A percentile compares a stretch with the other conserved stretches of the same genome.
Evolutionary conservation across 92 coral and sea anemone genomes (phyloP).

Genomic region (Phenganax subtilis): DNA sequence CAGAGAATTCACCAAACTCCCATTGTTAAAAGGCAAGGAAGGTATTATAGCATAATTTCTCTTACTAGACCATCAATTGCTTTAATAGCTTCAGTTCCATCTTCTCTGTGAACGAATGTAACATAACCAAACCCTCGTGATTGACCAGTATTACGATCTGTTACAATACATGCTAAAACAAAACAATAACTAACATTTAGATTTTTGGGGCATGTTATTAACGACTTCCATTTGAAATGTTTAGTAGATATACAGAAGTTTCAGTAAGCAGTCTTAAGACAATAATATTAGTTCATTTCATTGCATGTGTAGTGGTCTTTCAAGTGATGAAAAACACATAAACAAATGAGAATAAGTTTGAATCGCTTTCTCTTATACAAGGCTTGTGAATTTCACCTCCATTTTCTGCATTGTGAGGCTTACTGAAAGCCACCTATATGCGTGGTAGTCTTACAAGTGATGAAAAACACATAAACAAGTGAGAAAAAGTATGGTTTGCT

Average conservation of each 20-base stretch:
- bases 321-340: no score
- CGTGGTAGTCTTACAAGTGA: no score
- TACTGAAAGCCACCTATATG: no score
- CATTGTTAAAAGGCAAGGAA: background rate
- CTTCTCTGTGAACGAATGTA: constrained; percentile 10
- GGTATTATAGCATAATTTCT: background rate
- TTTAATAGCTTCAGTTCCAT: constrained; percentile 32
- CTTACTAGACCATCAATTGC: constrained; percentile 36
- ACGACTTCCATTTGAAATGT: background rate
- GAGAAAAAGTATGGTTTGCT: no score
- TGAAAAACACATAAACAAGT: no score
- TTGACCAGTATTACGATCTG: background rate
- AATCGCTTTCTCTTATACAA: no score
- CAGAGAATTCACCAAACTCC: background rate
- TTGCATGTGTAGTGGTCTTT: no score
- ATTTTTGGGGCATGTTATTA: no score
- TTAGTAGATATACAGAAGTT: background rate
- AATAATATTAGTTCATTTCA: background rate
- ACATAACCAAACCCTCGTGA: constrained; percentile 38
- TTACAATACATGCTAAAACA: constrained; percentile 28
- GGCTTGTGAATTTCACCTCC: no score
- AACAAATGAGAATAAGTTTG: no score
- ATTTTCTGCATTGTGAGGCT: no score
- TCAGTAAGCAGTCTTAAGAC: background rate
- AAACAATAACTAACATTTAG: background rate